phyloP scores from a whole-genome alignment of 2,113 vertebrate species.

The Pedetes capensis region DNA sequence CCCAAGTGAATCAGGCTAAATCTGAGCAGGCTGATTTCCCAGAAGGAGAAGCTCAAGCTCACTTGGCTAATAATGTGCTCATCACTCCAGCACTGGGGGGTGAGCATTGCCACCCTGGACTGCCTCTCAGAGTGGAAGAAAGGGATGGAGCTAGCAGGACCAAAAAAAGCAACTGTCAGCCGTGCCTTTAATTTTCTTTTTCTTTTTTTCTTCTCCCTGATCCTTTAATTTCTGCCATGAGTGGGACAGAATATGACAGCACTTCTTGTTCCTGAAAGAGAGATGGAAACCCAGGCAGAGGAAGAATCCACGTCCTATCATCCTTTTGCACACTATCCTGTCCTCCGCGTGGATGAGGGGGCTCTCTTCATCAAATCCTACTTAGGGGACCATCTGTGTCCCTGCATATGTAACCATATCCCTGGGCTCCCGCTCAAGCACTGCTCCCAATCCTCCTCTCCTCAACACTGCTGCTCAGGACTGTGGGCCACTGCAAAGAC shows the following conservation, averaged over 20 bases:
- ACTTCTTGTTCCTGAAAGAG: not conserved
- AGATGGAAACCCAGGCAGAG: not conserved
- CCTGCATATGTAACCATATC: conserved; percentile 12
- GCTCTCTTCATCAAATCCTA: conserved; percentile 32
- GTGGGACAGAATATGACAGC: not conserved
- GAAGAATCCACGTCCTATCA: not conserved
- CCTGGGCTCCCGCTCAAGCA: not conserved
- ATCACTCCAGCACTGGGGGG: not conserved
- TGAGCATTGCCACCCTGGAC: not conserved
- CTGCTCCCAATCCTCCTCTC: conserved; percentile 21
- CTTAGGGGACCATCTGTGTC: conserved; percentile 27
- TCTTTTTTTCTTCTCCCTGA: too few species aligned
- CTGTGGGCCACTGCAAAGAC: conserved; percentile 60
- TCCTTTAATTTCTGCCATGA: not conserved
- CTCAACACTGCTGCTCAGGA: not conserved
- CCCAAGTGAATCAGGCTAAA: not conserved
- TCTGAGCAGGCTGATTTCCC: not conserved
- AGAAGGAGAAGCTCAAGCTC: not conserved
- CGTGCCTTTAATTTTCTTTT: not conserved
- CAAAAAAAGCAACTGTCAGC: not conserved
- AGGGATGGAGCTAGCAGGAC: not conserved
- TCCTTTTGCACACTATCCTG: too few species aligned
- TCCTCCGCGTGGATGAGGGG: not conserved
- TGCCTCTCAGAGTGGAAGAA: not conserved
- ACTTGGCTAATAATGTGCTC: not conserved